phyloP scores from a whole-genome alignment of 2,113 vertebrate species.

The Sceloporus tristichus region DNA sequence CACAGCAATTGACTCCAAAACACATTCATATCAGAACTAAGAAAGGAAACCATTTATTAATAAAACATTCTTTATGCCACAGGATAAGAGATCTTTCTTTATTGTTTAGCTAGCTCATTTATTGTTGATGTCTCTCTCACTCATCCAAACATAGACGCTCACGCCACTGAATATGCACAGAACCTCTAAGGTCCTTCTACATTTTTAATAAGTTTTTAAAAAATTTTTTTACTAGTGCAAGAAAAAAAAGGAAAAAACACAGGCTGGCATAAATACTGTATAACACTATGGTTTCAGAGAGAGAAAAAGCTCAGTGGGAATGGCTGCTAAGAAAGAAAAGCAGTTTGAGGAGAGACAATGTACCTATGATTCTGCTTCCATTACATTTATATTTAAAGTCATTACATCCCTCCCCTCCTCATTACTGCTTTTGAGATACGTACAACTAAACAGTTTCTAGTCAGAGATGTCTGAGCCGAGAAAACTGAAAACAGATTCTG shows the following conservation, averaged over 20 bases:
- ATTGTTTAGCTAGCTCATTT: constrained; percentile 74
- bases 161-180: constrained; percentile 65
- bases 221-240: constrained; percentile 64
- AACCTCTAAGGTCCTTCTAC: constrained; percentile 76
- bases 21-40: constrained; percentile 59
- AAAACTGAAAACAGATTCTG: too few species aligned
- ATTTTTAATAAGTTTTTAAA: constrained; percentile 79
- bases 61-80: constrained; percentile 73
- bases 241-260: constrained; percentile 51
- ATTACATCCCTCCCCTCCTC: constrained; percentile 38
- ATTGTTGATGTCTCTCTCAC: constrained; percentile 76
- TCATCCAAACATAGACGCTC: constrained; percentile 20
- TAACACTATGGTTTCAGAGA: constrained; percentile 67
- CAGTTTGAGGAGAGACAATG: neutral
- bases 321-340: neutral
- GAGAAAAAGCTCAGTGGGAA: constrained; percentile 42
- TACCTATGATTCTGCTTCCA: constrained; percentile 22
- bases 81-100: constrained; percentile 69
- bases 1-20: constrained; percentile 62
- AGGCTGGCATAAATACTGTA: constrained; percentile 68
- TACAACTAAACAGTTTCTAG: neutral
- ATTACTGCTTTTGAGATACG: constrained; percentile 12
- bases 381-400: constrained; percentile 28
- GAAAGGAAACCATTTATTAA: constrained; percentile 71
- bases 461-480: neutral